These are phyloP conservation scores for Agrypnus murinus DNA, from an alignment of 2,888 invertebrate genomes.

Conservation along the genomic window DNA sequence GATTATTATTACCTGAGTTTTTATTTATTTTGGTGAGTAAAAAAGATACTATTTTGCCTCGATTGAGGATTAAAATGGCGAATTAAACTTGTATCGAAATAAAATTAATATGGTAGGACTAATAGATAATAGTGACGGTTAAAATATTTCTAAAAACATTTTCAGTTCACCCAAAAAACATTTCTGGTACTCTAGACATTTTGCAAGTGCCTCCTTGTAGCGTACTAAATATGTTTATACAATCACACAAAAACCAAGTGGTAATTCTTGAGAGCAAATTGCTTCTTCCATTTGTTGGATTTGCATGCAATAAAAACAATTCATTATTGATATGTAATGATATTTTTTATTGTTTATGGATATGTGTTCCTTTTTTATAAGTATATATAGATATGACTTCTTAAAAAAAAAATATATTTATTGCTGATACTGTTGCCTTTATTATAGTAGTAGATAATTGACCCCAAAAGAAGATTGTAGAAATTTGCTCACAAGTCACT, in stretches of 20 bases:
- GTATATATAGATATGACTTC: conserved; percentile 36
- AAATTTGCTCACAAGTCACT: conserved; percentile 51
- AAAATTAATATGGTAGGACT: conserved; percentile 5
- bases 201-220: conserved; percentile 52
- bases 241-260: conserved; percentile 48
- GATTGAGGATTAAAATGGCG: neutral
- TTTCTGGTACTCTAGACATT: conserved; percentile 49
- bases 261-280: conserved; percentile 50
- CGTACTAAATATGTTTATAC: conserved; percentile 47
- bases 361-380: conserved; percentile 36
- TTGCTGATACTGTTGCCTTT: conserved; percentile 30
- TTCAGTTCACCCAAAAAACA: conserved; percentile 13
- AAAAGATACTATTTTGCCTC: too few species aligned
- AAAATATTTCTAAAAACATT: conserved; percentile 11
- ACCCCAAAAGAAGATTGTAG: conserved; percentile 1
- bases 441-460: conserved; percentile 14
- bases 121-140: conserved; percentile 1
- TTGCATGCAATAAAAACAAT: conserved; percentile 3
- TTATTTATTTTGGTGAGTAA: too few species aligned
- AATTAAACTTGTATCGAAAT: conserved; percentile 1
- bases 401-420: conserved; percentile 24
- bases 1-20: conserved; percentile 12
- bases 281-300: neutral
- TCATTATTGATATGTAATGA: conserved; percentile 44
- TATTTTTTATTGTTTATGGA: conserved; percentile 26